Evolutionary conservation across 2,888 invertebrate species (phyloP), one percentile per base, ranked within the genome.

Genomic region (Eledone cirrhosa): DNA sequence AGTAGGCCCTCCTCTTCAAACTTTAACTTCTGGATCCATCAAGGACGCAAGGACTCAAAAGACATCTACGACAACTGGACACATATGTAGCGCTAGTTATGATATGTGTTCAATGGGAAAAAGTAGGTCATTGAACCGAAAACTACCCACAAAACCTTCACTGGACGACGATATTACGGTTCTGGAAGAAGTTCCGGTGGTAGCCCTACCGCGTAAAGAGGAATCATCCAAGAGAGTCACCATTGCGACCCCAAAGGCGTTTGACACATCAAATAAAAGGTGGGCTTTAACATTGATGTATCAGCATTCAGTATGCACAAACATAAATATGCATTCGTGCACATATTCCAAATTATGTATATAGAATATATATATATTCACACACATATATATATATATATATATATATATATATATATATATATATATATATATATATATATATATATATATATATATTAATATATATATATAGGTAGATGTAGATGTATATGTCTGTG

Each of bases 181-280:
- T 69, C 31, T 69, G 69, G 69, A 69, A 69, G 69, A 69, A 13
- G 19, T 69, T 29, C 69, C 69, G 22, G 31, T 69, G 19, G 69
- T 69, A 16, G 69, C 69, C 14, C 33, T 69, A 33, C 69, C 69
- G 33, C 31, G 31, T 22, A 69, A 69, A 19, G 69, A 69, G 13
- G 69, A 69, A 69, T 31, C 69, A 29, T 16, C 69, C 31, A 69
- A 33, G 22, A 69, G 33, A 16, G 33, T 69, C 69, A 69, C 69
- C 69, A 69, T 69, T 33, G 33, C 69, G 31, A 69, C 69, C 11
- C 69, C 69, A 11, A 69, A 69, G 69, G 33, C 29, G 14, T 33
- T 69, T 22, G 69, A 69, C 69, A 69, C 69, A 13, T 69, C 69
- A 69, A 69, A 69, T n/a, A 69, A 69, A 69, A 69, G 69, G 69